These are phyloP conservation scores for Itoplectis maculator DNA, from an alignment of 2,888 invertebrate species.

Conservation along the genomic window DNA sequence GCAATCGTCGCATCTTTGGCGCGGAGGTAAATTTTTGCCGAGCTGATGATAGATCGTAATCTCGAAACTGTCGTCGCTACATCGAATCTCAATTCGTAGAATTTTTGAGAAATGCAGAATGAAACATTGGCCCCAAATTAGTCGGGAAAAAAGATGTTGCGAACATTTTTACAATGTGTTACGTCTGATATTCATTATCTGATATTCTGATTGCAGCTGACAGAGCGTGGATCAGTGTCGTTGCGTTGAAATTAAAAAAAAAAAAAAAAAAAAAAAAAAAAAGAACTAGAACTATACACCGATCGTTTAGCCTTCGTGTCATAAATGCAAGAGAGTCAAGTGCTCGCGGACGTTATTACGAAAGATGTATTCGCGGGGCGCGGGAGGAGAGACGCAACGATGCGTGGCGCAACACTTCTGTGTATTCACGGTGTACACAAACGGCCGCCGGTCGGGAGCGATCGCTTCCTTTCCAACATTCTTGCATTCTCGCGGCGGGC, in stretches of 20 bases:
- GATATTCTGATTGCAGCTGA: no score
- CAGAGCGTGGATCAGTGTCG: no score
- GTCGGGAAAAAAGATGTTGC: no score
- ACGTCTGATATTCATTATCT: no score
- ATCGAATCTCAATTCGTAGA: no score
- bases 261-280: slow-evolving; percentile 36
- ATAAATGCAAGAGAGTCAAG: slow-evolving; percentile 53
- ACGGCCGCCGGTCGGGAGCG: background rate
- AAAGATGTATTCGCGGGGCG: slow-evolving; percentile 47
- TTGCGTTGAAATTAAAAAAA: background rate
- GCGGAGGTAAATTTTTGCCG: no score
- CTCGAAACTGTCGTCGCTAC: background rate
- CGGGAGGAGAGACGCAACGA: slow-evolving; percentile 20
- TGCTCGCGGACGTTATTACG: slow-evolving; percentile 51
- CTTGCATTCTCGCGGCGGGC: slow-evolving; percentile 49
- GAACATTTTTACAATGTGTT: no score
- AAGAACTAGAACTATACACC: slow-evolving; percentile 28
- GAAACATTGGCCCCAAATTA: no score
- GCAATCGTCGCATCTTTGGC: no score
- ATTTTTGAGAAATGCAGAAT: background rate
- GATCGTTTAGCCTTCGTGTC: slow-evolving; percentile 60
- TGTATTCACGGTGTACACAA: slow-evolving; percentile 20
- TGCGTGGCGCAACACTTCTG: slow-evolving; percentile 49
- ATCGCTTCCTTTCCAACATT: slow-evolving; percentile 49
- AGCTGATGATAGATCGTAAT: no score